These are phyloP conservation scores for Griposia aprilina DNA, from an alignment of 2,888 invertebrate genomes.

Conservation along the genomic window DNA sequence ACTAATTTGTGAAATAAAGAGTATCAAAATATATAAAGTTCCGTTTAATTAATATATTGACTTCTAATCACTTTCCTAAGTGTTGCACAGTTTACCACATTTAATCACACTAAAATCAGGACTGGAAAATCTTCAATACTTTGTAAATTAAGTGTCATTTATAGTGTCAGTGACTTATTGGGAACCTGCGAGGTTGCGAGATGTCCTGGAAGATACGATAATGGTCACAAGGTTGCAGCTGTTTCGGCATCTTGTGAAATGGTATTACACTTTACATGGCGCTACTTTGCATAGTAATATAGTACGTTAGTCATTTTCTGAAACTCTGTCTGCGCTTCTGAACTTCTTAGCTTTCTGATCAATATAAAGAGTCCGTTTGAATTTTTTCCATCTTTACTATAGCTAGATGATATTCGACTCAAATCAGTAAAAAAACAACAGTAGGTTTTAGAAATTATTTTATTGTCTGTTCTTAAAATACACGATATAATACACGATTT, in stretches of 20 bases:
- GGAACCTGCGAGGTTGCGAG: slow-evolving; percentile 40
- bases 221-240: slow-evolving; percentile 45
- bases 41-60: no score
- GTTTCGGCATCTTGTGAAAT: slow-evolving; percentile 14
- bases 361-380: not conserved
- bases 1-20: no score
- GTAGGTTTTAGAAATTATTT: no score
- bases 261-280: not conserved
- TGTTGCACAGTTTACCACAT: not conserved
- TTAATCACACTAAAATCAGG: not conserved
- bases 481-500: no score
- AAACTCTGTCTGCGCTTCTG: not conserved
- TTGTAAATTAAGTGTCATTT: slow-evolving; percentile 19
- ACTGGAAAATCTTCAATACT: no score
- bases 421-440: no score
- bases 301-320: not conserved
- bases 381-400: not conserved
- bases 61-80: not conserved
- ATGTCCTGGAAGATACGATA: slow-evolving; percentile 56
- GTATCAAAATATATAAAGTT: no score
- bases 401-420: not conserved
- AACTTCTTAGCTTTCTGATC: not conserved
- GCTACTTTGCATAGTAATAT: slow-evolving; percentile 25
- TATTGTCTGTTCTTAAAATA: no score
- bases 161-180: slow-evolving; percentile 16